Percentiles rank a stretch among this genome's conserved stretches.
Conservation (phyloP, 2,113 vertebrate species). For the Limnothrissa miodon region DNA sequence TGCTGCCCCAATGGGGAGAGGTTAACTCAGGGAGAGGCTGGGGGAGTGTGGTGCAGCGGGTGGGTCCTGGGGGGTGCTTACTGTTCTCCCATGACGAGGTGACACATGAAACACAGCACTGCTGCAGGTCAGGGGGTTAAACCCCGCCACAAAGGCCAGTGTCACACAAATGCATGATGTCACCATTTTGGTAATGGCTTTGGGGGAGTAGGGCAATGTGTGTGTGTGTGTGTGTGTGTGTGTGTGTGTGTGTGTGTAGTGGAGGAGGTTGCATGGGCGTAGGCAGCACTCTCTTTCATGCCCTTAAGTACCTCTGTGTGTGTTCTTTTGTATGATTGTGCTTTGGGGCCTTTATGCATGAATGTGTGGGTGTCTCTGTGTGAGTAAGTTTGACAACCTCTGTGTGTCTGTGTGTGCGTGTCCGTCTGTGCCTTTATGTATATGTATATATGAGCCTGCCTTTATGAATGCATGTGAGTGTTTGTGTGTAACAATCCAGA, state of each 20-base stretch:
- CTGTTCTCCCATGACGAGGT: not conserved
- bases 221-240: not conserved
- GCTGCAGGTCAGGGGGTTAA: conserved; percentile 31
- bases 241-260: not conserved
- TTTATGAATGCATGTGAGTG: not conserved
- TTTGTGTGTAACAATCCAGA: not conserved
- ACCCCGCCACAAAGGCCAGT: conserved; percentile 14
- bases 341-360: not conserved
- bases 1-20: not conserved
- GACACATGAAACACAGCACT: conserved; percentile 13
- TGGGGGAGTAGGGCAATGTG: not conserved
- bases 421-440: not conserved
- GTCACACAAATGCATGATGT: conserved; percentile 29
- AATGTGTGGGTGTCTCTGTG: not conserved
- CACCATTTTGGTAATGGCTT: conserved; percentile 8
- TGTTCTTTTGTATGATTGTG: not conserved
- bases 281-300: conserved; percentile 21
- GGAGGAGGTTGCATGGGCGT: not conserved
- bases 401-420: not conserved
- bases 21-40: not conserved
- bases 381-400: not conserved
- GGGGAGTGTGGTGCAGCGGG: too few relatives aligned
- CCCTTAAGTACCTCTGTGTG: conserved; percentile 8
- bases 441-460: not conserved
- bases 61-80: not conserved